These are phyloP conservation scores for Plusia festucae DNA, from an alignment of 2,888 invertebrate species.

Conservation along the genomic window DNA sequence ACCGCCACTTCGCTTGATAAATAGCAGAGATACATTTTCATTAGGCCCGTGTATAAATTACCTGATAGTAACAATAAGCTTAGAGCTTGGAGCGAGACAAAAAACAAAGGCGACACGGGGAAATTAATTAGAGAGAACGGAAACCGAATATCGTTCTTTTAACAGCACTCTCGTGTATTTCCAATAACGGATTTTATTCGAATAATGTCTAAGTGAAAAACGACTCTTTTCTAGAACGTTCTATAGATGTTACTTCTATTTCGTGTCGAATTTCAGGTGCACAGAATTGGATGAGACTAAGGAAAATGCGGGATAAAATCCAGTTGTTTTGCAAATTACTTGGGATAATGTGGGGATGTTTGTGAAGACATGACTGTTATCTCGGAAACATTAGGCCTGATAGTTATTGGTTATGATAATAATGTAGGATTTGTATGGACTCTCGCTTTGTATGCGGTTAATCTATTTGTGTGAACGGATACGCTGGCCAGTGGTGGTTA, in stretches of 20 bases:
- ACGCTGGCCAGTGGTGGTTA: neutral
- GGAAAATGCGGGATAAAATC: constrained; percentile 54
- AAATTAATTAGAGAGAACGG: constrained; percentile 48
- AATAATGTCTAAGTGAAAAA: constrained; percentile 37
- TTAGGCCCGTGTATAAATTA: constrained; percentile 66
- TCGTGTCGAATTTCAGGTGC: constrained; percentile 36
- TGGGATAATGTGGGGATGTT: constrained; percentile 63
- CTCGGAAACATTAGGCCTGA: constrained; percentile 56
- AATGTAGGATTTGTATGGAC: constrained; percentile 44
- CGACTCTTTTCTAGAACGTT: constrained; percentile 22
- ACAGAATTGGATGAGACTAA: constrained; percentile 18
- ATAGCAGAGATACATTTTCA: constrained; percentile 80
- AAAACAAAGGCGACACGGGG: constrained; percentile 42
- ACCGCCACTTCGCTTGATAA: constrained; percentile 73
- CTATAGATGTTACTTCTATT: constrained; percentile 33
- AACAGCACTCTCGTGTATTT: constrained; percentile 41
- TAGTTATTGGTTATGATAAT: constrained; percentile 59
- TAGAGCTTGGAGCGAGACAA: constrained; percentile 39
- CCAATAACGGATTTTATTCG: constrained; percentile 41
- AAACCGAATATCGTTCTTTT: constrained; percentile 42
- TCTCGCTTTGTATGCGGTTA: constrained; percentile 27
- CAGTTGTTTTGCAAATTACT: constrained; percentile 61
- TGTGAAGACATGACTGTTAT: constrained; percentile 61
- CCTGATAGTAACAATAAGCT: constrained; percentile 54
- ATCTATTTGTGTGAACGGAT: constrained; percentile 28